Conservation (phyloP, 2,888 invertebrate species). For the Nycteola revayana region DNA sequence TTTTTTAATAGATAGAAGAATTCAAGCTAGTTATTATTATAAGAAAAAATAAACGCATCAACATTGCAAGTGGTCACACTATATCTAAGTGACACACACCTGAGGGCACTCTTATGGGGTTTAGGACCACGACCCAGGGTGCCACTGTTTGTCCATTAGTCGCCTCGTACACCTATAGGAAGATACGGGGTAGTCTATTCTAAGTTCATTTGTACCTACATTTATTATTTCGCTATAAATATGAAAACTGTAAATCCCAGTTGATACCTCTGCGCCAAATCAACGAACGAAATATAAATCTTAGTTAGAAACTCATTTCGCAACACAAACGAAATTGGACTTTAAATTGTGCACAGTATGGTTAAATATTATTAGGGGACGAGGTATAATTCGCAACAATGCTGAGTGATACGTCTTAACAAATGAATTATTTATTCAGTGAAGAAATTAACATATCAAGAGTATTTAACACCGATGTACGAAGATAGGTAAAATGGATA, state of each 20-base stretch:
- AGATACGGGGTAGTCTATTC: too few relatives aligned
- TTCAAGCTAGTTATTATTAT: too few relatives aligned
- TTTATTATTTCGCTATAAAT: slow-evolving; percentile 28
- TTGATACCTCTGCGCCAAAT: slow-evolving; percentile 32
- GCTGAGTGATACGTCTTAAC: slow-evolving; percentile 68
- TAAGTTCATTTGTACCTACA: slow-evolving; percentile 17
- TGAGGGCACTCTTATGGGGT: too few relatives aligned
- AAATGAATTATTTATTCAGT: slow-evolving; percentile 79
- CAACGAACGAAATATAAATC: slow-evolving; percentile 39
- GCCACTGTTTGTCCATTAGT: too few relatives aligned
- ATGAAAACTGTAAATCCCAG: slow-evolving; percentile 30
- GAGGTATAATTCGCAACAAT: slow-evolving; percentile 51
- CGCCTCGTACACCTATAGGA: too few relatives aligned
- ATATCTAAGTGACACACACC: too few relatives aligned
- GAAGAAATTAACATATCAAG: slow-evolving; percentile 77
- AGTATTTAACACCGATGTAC: slow-evolving; percentile 37
- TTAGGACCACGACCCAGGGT: too few relatives aligned
- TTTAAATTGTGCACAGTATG: slow-evolving; percentile 33
- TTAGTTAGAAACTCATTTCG: slow-evolving; percentile 35
- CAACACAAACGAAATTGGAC: slow-evolving; percentile 29
- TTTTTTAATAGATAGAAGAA: too few relatives aligned
- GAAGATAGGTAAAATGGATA: slow-evolving; percentile 10
- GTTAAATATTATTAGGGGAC: slow-evolving; percentile 24
- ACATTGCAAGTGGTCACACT: too few relatives aligned
- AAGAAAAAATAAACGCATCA: too few relatives aligned